A percentile compares a stretch with the other conserved stretches of the same genome.
Evolutionary conservation across 1,140 invertebrate genomes (phyloP).

Genomic region (Apis dorsata): DNA sequence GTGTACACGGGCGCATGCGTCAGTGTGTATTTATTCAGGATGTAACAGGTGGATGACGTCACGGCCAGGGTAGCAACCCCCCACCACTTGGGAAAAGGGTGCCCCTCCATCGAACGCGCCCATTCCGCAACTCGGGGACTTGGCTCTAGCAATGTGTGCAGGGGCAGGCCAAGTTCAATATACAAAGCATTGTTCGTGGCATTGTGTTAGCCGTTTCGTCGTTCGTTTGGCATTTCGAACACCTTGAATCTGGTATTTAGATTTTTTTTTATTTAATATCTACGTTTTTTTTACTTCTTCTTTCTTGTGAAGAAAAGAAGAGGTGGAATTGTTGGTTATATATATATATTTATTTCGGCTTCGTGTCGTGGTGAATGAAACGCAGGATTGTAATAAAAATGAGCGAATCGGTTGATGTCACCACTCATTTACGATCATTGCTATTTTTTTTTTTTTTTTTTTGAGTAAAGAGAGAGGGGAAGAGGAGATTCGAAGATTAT

Average conservation of each 20-base stretch:
- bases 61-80: constrained; percentile 63
- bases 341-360: no score
- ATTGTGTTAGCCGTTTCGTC: background rate
- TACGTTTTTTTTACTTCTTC: background rate
- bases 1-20: constrained; percentile 10
- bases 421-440: no score
- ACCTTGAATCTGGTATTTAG: no score
- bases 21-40: constrained; percentile 50
- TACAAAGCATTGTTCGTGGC: background rate
- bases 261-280: no score
- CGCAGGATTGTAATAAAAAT: no score
- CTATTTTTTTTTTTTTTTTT: no score
- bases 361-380: no score
- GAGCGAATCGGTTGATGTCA: no score
- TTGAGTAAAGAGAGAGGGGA: no score
- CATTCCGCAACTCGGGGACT: background rate
- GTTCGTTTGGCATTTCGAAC: background rate
- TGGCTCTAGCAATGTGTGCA: background rate
- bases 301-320: no score
- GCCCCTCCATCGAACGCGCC: background rate
- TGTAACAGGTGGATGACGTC: constrained; percentile 79
- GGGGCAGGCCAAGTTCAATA: background rate
- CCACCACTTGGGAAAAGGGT: constrained; percentile 9
- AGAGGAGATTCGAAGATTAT: no score
- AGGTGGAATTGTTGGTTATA: no score